Evolutionary conservation across 2,113 vertebrate genomes (phyloP).

Genomic region (Oenanthe melanoleuca): DNA sequence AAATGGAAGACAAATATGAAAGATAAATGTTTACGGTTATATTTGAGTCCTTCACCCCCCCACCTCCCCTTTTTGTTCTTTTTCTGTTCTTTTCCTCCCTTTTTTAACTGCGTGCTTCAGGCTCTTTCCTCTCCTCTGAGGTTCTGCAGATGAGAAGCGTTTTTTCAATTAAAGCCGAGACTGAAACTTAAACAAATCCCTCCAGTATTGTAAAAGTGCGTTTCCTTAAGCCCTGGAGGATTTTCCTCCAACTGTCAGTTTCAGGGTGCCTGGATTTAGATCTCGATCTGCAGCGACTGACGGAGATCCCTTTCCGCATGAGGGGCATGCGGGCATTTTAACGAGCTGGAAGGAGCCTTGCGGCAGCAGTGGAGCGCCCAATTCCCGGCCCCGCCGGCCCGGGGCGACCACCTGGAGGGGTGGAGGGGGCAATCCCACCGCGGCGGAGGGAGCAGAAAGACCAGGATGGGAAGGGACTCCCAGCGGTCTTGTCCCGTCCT

Average conservation of each 20-base stretch:
- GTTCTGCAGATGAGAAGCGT: slow-evolving; percentile 12
- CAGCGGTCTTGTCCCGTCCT: background rate
- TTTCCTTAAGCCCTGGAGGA: slow-evolving; percentile 60
- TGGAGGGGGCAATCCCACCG: background rate
- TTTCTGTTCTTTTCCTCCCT: background rate
- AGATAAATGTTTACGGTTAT: slow-evolving; percentile 5
- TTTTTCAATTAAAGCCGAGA: slow-evolving; percentile 32
- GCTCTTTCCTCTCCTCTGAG: slow-evolving; percentile 51
- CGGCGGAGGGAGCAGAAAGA: background rate
- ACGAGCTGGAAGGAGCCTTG: background rate
- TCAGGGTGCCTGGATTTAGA: slow-evolving; percentile 34
- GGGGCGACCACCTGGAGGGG: background rate
- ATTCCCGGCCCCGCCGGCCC: background rate
- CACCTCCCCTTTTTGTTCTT: background rate
- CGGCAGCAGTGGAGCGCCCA: background rate
- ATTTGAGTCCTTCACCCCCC: background rate
- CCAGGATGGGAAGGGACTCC: background rate
- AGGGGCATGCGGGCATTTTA: slow-evolving; percentile 10
- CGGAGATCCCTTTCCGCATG: slow-evolving; percentile 13
- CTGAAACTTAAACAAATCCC: slow-evolving; percentile 55
- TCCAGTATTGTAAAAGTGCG: slow-evolving; percentile 47
- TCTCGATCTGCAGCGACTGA: background rate
- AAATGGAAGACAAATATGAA: slow-evolving; percentile 24
- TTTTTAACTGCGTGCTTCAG: background rate
- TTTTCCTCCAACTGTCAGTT: slow-evolving; percentile 24